phyloP scores from a whole-genome alignment of 2,797 vertebrate species.

The Ibycter americanus region DNA sequence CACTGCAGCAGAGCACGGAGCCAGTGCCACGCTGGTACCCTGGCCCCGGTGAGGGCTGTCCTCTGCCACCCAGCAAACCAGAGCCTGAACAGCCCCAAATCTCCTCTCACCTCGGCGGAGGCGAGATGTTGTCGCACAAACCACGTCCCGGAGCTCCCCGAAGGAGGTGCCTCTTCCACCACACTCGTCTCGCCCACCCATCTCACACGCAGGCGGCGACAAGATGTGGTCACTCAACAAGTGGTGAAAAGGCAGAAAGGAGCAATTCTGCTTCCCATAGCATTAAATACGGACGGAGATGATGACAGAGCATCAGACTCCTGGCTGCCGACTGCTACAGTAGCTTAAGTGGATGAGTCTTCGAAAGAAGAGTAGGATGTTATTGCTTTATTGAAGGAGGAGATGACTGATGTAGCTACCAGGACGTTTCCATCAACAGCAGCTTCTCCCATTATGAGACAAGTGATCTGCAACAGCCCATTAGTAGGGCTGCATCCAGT shows the following conservation, averaged over 20 bases:
- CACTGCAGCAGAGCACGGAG: background rate
- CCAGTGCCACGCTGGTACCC: background rate
- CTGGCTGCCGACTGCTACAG: background rate
- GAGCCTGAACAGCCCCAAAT: background rate
- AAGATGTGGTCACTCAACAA: background rate
- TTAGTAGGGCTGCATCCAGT: background rate
- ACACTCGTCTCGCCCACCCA: background rate
- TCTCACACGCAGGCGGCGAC: background rate
- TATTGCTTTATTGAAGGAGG: background rate
- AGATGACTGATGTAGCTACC: background rate
- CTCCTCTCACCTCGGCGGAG: background rate
- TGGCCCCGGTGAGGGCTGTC: background rate
- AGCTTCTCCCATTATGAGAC: background rate
- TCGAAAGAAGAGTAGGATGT: background rate
- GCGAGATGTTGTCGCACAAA: accelerated
- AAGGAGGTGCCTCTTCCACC: background rate
- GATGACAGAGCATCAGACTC: slow-evolving; percentile 29
- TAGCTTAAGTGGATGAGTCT: background rate
- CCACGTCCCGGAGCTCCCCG: accelerated
- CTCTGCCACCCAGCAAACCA: background rate
- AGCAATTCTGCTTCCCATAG: background rate
- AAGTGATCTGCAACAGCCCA: background rate
- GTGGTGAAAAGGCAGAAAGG: background rate
- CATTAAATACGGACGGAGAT: background rate
- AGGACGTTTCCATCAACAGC: background rate